Evolutionary conservation across 2,113 vertebrate genomes (phyloP), one percentile per base, ranked within the genome.

Genomic region (Mugil cephalus): DNA sequence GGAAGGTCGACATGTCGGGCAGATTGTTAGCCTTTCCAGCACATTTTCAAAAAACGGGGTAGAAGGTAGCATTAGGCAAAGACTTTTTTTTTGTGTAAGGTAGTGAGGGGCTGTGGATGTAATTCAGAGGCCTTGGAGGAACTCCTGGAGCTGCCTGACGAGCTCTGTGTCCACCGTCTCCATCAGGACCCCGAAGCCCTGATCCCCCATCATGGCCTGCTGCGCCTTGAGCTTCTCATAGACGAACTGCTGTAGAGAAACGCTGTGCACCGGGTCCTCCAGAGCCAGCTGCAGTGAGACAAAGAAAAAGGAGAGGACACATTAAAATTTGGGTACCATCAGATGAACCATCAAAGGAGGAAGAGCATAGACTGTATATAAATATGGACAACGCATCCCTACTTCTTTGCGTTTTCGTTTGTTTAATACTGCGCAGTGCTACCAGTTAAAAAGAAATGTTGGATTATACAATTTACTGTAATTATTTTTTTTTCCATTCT

Each of bases 151-250:
- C 77, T 99, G 97, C 63, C 95, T 91, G 83, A 98, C 95, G 5
- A 99, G 94, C 94, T 98, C 97, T 0, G 96, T 96, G 88, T 99
- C 97, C 90, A 99, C 97, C 0, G 96, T 97, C 83, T 99, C 98
- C 97, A 99, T 99, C 71, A 99, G 96, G 13, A 86, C 93, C 13
- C 95, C 95, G 84, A 99, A 99, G 78, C 92, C 91, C 90, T 95
- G 94, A 70, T 97, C 96, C 30, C 97, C 96, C 82, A 98, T 83
- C 35, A 96, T 69, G 58, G 94, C 93, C 88, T 99, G 97, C 91
- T 99, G 97, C 1, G 95, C 95, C 87, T 99, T 99, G 77, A 99
- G 94, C 91, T 99, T 99, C 92, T 99, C 97, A 1, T 97, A 99
- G 86, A 95, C 91, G 69, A 95, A 97, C 88, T 98, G 96, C 90